These are phyloP conservation scores for Chionoecetes opilio DNA, from an alignment of 1,140 invertebrate species.

Conservation along the genomic window DNA sequence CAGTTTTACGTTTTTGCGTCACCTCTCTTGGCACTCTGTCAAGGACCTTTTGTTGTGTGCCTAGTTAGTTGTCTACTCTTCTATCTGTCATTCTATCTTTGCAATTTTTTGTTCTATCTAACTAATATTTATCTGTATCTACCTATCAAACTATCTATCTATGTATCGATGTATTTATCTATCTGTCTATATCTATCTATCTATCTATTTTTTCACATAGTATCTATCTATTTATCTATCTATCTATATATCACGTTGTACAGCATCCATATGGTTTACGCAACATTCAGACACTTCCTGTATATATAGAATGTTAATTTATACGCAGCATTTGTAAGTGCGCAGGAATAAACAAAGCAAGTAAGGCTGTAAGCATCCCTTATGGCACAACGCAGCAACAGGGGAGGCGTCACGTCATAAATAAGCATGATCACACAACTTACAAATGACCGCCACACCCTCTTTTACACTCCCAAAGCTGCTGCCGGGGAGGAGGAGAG, in stretches of 20 bases:
- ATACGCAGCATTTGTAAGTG: too few species aligned
- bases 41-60: too few species aligned
- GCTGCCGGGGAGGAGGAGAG: neutral
- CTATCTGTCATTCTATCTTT: neutral
- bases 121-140: neutral
- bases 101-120: neutral
- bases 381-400: neutral
- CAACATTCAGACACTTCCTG: too few species aligned
- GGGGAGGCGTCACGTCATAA: neutral
- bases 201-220: neutral
- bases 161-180: neutral
- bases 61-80: neutral
- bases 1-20: too few species aligned
- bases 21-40: too few species aligned
- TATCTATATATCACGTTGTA: neutral
- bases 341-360: too few species aligned
- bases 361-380: too few species aligned
- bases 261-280: too few species aligned
- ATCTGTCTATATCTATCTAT: neutral
- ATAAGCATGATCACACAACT: neutral
- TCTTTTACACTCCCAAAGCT: neutral
- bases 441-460: neutral
- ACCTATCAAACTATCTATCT: neutral
- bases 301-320: too few species aligned
- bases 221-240: neutral